Base-by-base conservation (phyloP, 2,113 vertebrate species). In the Brachionichthys hirsutus region DNA sequence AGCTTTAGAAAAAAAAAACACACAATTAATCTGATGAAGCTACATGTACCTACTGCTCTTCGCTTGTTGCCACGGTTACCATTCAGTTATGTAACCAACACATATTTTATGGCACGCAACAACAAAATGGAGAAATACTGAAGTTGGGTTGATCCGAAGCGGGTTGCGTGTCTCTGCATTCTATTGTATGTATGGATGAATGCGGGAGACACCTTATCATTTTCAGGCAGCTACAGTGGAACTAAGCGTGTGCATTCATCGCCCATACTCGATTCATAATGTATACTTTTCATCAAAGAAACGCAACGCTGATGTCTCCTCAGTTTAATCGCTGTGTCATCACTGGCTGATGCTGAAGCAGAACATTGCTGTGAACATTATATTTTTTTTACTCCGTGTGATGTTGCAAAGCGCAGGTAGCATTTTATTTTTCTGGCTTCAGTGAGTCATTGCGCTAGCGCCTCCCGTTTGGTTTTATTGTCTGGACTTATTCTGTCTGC, bases 401-500 rank as follows among this genome's bases (percentile, higher is more conserved):
- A 38, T 20, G 9, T 38, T 11, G 35, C 17, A 16, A 14, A 61
- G 35, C 53, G 24, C 2, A 62, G n/a, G 20, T 40, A 35, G 34
- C 56, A 43, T 48, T 55, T 22, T n/a, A n/a, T 14, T 13, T 73
- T 61, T 56, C 55, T 13, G 0, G 3, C 17, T 14, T 18, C 10
- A 34, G 15, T 59, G 40, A 72, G 51, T 60, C 40, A n/a, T 47
- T 48, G 50, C 50, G 6, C 19, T 48, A 56, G 68, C 16, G 48
- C 17, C 15, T 40, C 30, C 14, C 2, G 16, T 52, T 17, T 17
- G 7, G 9, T 41, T 20, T n/a, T 41, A 6, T 3, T 67, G 16
- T 66, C 35, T 66, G n/a, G 20, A 63, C 12, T 12, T 55, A n/a
- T 41, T 63, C 56, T 61, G 34, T 42, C 45, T 88, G 17, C 82